A percentile compares a stretch with the other conserved stretches of the same genome.
Conservation (phyloP, 92 coral and sea anemone species). For the Heteractis magnifica region DNA sequence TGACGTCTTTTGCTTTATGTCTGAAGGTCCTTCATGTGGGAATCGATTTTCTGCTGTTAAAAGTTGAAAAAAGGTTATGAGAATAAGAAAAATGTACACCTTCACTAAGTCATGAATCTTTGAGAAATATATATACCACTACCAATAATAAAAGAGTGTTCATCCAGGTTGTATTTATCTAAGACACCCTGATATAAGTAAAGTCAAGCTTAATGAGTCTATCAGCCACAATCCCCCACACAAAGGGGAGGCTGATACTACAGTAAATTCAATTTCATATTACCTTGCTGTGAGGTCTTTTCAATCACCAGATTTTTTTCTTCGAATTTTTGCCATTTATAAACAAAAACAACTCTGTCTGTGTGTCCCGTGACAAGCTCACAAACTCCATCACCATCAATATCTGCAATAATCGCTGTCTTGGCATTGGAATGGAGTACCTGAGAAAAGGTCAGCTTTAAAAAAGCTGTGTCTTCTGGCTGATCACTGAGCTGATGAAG, state of each 20-base stretch:
- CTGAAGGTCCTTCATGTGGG: constrained; percentile 5
- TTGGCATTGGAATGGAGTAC: constrained; percentile 80
- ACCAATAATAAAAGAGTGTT: too few relatives aligned
- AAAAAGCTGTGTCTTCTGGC: constrained; percentile 16
- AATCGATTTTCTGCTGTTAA: too few relatives aligned
- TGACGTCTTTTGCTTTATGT: not conserved
- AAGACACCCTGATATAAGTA: too few relatives aligned
- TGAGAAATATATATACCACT: too few relatives aligned
- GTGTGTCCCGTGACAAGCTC: constrained; percentile 86
- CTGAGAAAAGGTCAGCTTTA: constrained; percentile 69
- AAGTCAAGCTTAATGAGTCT: too few relatives aligned
- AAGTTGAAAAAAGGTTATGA: too few relatives aligned
- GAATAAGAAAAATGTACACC: too few relatives aligned
- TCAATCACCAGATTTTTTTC: not conserved
- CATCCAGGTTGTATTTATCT: too few relatives aligned
- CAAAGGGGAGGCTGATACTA: too few relatives aligned
- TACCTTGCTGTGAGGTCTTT: constrained; percentile 6
- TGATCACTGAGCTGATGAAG: constrained; percentile 43
- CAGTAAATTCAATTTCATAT: not conserved
- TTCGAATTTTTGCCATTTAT: constrained; percentile 47
- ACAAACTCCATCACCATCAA: constrained; percentile 79
- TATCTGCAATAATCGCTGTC: constrained; percentile 69
- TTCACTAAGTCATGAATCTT: too few relatives aligned
- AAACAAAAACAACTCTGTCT: constrained; percentile 76
- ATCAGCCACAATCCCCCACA: too few relatives aligned